phyloP scores from a whole-genome alignment of 2,797 vertebrate species.

The Rhinogobio ventralis region DNA sequence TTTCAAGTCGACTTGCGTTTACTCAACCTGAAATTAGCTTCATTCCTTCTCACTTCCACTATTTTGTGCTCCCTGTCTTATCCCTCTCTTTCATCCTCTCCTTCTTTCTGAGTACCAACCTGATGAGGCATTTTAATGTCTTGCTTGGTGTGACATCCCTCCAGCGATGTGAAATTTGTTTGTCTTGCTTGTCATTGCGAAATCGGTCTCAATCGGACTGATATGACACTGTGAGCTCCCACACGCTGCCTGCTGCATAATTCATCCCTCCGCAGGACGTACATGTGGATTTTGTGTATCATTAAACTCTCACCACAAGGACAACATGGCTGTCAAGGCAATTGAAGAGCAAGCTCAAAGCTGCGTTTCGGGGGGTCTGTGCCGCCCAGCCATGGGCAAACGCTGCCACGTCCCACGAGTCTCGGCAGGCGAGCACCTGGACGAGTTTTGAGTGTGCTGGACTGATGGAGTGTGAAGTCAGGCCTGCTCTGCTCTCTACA shows the following conservation, averaged over 20 bases:
- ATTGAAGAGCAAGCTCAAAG: constrained; percentile 46
- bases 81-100: constrained; percentile 32
- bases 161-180: constrained; percentile 74
- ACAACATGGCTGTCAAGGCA: constrained; percentile 51
- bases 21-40: neutral
- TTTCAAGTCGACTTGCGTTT: neutral
- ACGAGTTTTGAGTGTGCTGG: constrained; percentile 37
- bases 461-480: constrained; percentile 54
- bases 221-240: constrained; percentile 58
- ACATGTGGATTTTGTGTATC: constrained; percentile 68
- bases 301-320: constrained; percentile 68
- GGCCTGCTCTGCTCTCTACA: constrained; percentile 54
- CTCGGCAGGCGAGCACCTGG: constrained; percentile 47
- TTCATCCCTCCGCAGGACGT: constrained; percentile 71
- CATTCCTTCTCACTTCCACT: neutral
- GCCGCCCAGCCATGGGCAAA: constrained; percentile 21
- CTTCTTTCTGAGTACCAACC: constrained; percentile 58
- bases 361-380: constrained; percentile 22
- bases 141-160: constrained; percentile 63
- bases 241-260: constrained; percentile 66
- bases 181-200: constrained; percentile 72
- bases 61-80: neutral
- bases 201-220: constrained; percentile 69
- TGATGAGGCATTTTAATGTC: constrained; percentile 70
- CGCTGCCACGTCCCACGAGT: constrained; percentile 51